These are phyloP conservation scores for Drosophila mercatorum DNA, from an alignment of 2,888 invertebrate species.

Conservation along the genomic window DNA sequence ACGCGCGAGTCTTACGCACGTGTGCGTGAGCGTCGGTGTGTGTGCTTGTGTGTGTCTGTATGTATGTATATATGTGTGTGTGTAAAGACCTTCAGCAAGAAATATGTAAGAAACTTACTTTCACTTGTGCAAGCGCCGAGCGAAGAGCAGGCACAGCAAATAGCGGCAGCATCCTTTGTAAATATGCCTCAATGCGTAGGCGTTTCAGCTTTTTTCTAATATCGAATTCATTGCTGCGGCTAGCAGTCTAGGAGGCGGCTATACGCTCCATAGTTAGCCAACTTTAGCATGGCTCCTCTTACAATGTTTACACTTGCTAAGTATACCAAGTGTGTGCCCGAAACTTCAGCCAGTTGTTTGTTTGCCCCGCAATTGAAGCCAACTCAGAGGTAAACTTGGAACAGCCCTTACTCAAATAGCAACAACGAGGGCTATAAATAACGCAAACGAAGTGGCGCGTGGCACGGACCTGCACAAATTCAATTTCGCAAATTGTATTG, in stretches of 20 bases:
- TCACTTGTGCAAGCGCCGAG: slow-evolving; percentile 45
- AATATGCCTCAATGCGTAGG: slow-evolving; percentile 18
- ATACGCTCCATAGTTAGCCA: background rate
- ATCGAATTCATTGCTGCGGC: slow-evolving; percentile 16
- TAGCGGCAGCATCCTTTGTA: slow-evolving; percentile 34
- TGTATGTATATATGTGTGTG: slow-evolving; percentile 14
- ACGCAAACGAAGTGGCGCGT: background rate
- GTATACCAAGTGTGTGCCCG: slow-evolving; percentile 15
- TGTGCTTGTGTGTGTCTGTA: slow-evolving; percentile 12
- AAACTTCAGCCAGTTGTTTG: slow-evolving; percentile 19
- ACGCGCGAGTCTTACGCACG: slow-evolving; percentile 35
- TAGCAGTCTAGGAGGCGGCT: background rate
- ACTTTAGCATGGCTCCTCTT: slow-evolving; percentile 39
- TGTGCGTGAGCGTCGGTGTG: slow-evolving; percentile 32
- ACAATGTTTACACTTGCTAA: slow-evolving; percentile 57
- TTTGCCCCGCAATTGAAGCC: slow-evolving; percentile 44
- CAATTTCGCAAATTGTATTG: slow-evolving; percentile 35
- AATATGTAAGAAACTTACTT: slow-evolving; percentile 71
- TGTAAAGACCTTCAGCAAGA: slow-evolving; percentile 65
- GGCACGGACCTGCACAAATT: slow-evolving; percentile 10
- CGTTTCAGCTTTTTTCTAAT: slow-evolving; percentile 8
- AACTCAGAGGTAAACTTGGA: slow-evolving; percentile 39
- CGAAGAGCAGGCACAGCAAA: slow-evolving; percentile 25
- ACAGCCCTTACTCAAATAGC: slow-evolving; percentile 39
- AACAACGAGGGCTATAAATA: slow-evolving; percentile 56